Evolutionary conservation across 2,888 invertebrate species (phyloP).

Genomic region (Xylota sylvarum): DNA sequence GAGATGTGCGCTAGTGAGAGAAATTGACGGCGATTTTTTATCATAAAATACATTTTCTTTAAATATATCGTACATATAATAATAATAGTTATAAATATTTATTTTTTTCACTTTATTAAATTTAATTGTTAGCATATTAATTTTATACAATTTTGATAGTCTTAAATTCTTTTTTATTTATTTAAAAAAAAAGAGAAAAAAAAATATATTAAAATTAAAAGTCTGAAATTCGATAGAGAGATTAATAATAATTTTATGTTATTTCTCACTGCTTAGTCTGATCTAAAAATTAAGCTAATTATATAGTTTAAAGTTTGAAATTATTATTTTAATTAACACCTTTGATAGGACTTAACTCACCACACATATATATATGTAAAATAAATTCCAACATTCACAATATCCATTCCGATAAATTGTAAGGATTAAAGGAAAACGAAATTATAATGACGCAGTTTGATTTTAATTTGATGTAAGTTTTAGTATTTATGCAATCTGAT

Average conservation of each 20-base stretch:
- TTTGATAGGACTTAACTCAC: constrained; percentile 35
- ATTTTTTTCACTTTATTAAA: constrained; percentile 42
- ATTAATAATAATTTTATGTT: constrained; percentile 38
- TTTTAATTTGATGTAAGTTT: constrained; percentile 11
- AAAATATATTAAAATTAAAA: constrained; percentile 31
- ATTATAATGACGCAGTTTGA: constrained; percentile 6
- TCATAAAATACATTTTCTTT: constrained; percentile 58
- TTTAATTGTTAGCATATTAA: constrained; percentile 29
- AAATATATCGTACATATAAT: constrained; percentile 41
- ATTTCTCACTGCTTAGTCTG: constrained; percentile 39
- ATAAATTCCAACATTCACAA: constrained; percentile 16
- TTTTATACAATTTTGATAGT: constrained; percentile 70
- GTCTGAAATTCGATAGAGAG: constrained; percentile 75
- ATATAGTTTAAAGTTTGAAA: background rate
- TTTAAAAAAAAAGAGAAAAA: constrained; percentile 18
- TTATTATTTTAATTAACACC: background rate
- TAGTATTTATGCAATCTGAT: constrained; percentile 23
- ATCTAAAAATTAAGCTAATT: constrained; percentile 22
- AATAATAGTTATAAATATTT: constrained; percentile 44
- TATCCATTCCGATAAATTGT: constrained; percentile 20
- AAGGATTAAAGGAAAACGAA: constrained; percentile 3
- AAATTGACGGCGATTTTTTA: constrained; percentile 73
- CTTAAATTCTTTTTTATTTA: constrained; percentile 65
- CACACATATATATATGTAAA: background rate
- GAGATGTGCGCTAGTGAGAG: constrained; percentile 70